Evolutionary conservation across 1,140 invertebrate genomes (phyloP).

Genomic region (Sycobia sp.): DNA sequence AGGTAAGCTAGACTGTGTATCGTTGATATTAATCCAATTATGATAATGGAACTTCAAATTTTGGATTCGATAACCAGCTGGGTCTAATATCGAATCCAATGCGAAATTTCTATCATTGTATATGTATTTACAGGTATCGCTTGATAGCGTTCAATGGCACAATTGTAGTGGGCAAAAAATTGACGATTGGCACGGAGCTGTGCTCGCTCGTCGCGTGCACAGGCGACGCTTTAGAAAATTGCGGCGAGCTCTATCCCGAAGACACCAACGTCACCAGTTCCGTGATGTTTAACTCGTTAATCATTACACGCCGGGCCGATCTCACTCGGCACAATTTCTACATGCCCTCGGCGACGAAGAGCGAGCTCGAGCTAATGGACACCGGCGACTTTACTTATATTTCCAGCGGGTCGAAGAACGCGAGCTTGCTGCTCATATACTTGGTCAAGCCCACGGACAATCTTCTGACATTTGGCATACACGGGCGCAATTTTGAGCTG

Average conservation of each 20-base stretch:
- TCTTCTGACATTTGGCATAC: slow-evolving; percentile 1
- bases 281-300: neutral
- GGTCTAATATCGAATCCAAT: neutral
- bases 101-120: no score
- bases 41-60: no score
- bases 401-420: neutral
- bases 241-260: neutral
- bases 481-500: neutral
- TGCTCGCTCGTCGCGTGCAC: slow-evolving; percentile 12
- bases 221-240: slow-evolving; percentile 5
- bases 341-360: neutral
- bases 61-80: neutral
- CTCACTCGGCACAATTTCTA: neutral
- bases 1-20: slow-evolving; percentile 31
- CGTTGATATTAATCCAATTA: no score
- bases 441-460: neutral
- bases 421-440: slow-evolving; percentile 6
- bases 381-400: slow-evolving; percentile 5
- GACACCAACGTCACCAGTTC: neutral
- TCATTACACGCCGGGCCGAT: slow-evolving; percentile 3
- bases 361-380: neutral
- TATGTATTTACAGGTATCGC: slow-evolving; percentile 13
- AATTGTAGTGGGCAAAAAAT: neutral
- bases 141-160: slow-evolving; percentile 8
- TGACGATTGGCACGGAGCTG: slow-evolving; percentile 9